Evolutionary conservation across 2,888 invertebrate genomes (phyloP).

Genomic region (Chrysolina oricalcia): DNA sequence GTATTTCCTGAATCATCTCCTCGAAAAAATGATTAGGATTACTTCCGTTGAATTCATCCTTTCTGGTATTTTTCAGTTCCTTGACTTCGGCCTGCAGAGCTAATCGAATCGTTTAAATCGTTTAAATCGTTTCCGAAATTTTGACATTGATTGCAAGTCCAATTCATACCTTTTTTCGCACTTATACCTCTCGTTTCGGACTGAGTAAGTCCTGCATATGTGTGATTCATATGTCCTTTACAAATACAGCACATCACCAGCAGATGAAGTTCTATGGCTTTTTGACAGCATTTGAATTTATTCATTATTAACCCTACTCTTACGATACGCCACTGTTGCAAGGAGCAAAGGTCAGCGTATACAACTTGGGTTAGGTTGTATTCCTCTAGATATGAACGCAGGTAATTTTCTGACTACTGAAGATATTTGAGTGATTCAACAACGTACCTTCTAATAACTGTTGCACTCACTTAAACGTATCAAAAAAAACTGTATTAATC

Average conservation of each 20-base stretch:
- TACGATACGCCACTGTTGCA: not conserved
- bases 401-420: no score
- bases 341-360: no score
- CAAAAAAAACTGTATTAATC: no score
- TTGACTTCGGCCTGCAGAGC: conserved; percentile 8
- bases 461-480: no score
- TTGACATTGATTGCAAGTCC: conserved; percentile 17
- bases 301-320: not conserved
- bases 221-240: conserved; percentile 22
- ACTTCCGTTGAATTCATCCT: conserved; percentile 25
- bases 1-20: no score
- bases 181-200: conserved; percentile 17
- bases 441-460: no score
- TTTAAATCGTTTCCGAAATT: not conserved
- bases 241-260: conserved; percentile 18
- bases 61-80: conserved; percentile 13
- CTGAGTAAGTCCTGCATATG: conserved; percentile 26
- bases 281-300: not conserved
- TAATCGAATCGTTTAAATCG: not conserved
- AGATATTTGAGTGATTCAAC: no score
- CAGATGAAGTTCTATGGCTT: conserved; percentile 5
- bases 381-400: no score
- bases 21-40: conserved; percentile 21
- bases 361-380: no score
- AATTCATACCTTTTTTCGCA: conserved; percentile 12